Evolutionary conservation across 2,888 invertebrate species (phyloP).

Genomic region (Cosmia pyralina): DNA sequence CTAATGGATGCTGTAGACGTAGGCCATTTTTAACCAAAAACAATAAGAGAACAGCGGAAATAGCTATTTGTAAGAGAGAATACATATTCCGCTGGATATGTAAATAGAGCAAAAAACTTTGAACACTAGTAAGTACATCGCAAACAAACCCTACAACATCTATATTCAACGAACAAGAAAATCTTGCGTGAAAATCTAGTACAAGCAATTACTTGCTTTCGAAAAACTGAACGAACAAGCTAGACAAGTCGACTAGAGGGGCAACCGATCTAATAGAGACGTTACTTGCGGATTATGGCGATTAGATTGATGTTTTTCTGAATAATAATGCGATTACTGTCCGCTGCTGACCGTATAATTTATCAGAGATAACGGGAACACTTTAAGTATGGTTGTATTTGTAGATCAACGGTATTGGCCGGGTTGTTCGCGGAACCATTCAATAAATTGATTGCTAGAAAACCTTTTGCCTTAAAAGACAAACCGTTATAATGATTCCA

Average conservation of each 20-base stretch:
- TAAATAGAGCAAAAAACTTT: conserved; percentile 12
- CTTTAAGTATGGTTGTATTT: conserved; percentile 31
- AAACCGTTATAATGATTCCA: neutral
- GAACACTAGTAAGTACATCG: neutral
- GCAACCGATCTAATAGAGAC: conserved; percentile 49
- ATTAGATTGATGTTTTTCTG: conserved; percentile 60
- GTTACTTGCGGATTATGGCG: conserved; percentile 49
- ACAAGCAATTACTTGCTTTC: conserved; percentile 56
- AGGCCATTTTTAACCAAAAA: neutral
- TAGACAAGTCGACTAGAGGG: conserved; percentile 27
- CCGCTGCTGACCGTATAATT: conserved; percentile 46
- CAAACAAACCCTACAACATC: conserved; percentile 43
- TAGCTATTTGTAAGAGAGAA: neutral
- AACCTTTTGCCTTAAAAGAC: neutral
- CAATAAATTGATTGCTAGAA: conserved; percentile 21
- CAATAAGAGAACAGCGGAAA: neutral
- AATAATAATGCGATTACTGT: conserved; percentile 62
- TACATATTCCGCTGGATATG: neutral
- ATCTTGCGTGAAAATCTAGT: conserved; percentile 59
- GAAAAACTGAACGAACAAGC: conserved; percentile 45
- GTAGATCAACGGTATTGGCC: conserved; percentile 23
- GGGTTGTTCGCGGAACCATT: conserved; percentile 26
- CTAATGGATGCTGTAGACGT: neutral
- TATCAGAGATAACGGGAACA: conserved; percentile 43
- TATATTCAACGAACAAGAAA: conserved; percentile 39